A percentile compares a stretch with the other conserved stretches of the same genome.
Conservation (phyloP, 1,140 invertebrate species). For the Drosophila bocqueti region DNA sequence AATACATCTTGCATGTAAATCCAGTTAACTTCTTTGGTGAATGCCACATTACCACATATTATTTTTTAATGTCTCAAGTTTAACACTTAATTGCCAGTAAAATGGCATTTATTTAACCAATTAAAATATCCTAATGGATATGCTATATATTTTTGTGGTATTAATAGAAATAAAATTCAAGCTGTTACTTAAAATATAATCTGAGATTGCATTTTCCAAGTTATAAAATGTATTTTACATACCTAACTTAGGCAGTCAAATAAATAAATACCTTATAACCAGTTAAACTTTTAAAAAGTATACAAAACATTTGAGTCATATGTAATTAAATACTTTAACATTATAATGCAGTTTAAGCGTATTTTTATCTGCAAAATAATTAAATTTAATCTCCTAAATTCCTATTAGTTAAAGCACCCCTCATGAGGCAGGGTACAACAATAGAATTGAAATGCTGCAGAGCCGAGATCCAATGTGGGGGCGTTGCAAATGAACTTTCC, state of each 20-base stretch:
- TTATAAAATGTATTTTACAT: neutral
- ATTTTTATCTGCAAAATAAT: no score
- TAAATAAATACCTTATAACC: neutral
- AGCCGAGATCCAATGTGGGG: slow-evolving; percentile 50
- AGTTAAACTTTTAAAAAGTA: neutral
- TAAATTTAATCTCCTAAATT: no score
- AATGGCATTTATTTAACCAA: neutral
- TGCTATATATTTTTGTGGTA: neutral
- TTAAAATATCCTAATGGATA: neutral
- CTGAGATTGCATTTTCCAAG: neutral
- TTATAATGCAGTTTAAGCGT: no score
- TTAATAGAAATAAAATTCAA: neutral
- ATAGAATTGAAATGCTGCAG: slow-evolving; percentile 64
- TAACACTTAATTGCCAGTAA: no score
- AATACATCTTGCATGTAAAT: neutral
- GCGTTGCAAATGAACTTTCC: slow-evolving; percentile 80
- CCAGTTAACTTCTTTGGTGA: neutral
- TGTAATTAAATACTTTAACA: no score
- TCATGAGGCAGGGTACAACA: slow-evolving; percentile 47
- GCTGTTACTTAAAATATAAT: neutral
- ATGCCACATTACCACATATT: neutral
- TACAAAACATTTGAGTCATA: fast-evolving
- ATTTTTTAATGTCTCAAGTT: no score
- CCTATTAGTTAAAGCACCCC: slow-evolving; percentile 2
- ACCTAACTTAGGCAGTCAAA: neutral